phyloP scores from a whole-genome alignment of 2,113 vertebrate species.

The Toxotes jaculatrix region DNA sequence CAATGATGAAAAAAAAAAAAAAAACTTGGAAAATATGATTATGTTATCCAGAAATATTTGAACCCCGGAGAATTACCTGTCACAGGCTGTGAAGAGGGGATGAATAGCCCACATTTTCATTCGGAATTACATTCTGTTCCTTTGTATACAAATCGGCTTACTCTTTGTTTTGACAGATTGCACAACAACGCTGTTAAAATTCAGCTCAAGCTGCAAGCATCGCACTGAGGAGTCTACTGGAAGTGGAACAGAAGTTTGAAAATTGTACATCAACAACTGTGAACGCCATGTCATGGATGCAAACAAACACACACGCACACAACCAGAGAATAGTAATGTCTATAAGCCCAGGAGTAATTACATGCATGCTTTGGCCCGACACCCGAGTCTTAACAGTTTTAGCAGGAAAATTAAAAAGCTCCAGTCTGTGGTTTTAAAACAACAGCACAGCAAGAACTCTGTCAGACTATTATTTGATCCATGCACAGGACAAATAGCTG shows the following conservation, averaged over 20 bases:
- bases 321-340: constrained; percentile 16
- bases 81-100: constrained; percentile 46
- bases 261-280: constrained; percentile 28
- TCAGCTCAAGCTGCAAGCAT: constrained; percentile 44
- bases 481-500: constrained; percentile 1
- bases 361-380: constrained; percentile 48
- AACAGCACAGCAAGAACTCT: constrained; percentile 1
- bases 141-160: constrained; percentile 75
- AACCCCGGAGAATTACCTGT: constrained; percentile 72
- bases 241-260: constrained; percentile 33
- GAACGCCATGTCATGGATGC: not conserved
- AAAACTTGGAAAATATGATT: constrained; percentile 67
- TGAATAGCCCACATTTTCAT: constrained; percentile 58
- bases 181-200: constrained; percentile 66
- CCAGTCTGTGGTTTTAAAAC: constrained; percentile 7
- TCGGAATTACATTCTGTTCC: constrained; percentile 66
- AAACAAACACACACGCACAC: constrained; percentile 15
- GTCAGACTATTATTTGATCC: constrained; percentile 14
- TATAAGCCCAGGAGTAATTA: constrained; percentile 56
- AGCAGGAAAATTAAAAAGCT: constrained; percentile 21
- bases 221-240: constrained; percentile 25
- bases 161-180: constrained; percentile 75
- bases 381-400: constrained; percentile 31
- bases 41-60: constrained; percentile 71
- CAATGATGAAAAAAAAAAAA: constrained; percentile 68